Evolutionary conservation across 2,888 invertebrate species (phyloP), one percentile per base, ranked within the genome.

Genomic region (Drosophila aldrichi): DNA sequence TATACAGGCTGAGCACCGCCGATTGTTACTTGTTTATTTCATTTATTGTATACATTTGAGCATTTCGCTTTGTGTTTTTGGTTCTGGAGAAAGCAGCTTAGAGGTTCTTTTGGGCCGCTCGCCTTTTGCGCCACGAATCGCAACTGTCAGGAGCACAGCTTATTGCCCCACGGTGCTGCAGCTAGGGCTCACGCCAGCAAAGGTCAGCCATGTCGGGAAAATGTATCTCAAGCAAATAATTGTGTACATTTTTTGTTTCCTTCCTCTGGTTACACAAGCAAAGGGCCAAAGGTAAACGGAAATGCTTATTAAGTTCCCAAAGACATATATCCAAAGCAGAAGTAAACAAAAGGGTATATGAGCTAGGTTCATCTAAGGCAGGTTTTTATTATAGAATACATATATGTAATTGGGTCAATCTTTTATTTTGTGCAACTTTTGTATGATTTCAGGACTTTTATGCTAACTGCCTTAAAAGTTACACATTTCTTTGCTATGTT

Each of bases 71-170:
- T 51, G 44, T 34, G 51, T 34, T 51, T 34, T 9, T 14, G 14
- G 20, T 20, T 51, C 34, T 20, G 51, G 3, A 34, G 18, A 34
- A 34, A 34, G 14, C 34, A 34, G 29, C 48, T 51, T 18, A 34
- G 34, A 34, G 20, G 20, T 34, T 16, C 34, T 34, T 34, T 51
- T 51, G 34, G 20, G 20, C 18, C 20, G 14, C 25, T 34, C 32
- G 32, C 22, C 22, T 22, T 38, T 38, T 54, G 12, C 6, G 36
- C n/a, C 29, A 44, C 41, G 63, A 84, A 84, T 79, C 70, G 84
- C 56, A 82, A 79, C 85, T 82, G 80, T 80, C 80, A 84, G 68
- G 64, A 56, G 58, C 80, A 80, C 44, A 61, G 58, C 58, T 65
- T 67, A 49, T 74, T 80, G 84, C 79, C 84, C 75, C 70, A 70